Percentiles rank a stretch among this genome's conserved stretches.
phyloP scores from a whole-genome alignment of 2,797 vertebrate species.

The Amniataba percoides region DNA sequence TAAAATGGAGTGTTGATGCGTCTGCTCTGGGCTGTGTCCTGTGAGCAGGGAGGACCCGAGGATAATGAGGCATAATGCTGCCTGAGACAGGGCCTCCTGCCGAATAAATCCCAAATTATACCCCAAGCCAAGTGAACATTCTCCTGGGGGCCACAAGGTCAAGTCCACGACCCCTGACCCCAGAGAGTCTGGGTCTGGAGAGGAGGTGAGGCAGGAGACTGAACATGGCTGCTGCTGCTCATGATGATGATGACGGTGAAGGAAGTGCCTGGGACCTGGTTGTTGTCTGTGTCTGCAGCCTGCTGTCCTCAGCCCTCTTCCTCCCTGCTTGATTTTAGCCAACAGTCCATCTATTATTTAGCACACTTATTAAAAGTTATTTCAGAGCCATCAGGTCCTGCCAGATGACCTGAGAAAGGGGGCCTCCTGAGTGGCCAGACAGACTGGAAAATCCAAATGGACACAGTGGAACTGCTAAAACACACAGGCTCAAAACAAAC shows the following conservation, averaged over 20 bases:
- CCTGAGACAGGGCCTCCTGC: constrained; percentile 74
- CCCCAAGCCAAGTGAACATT: constrained; percentile 79
- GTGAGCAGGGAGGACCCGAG: constrained; percentile 59
- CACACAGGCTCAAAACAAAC: constrained; percentile 84
- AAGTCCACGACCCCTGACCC: constrained; percentile 88
- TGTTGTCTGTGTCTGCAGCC: constrained; percentile 76
- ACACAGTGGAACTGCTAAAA: constrained; percentile 84
- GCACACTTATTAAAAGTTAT: constrained; percentile 90
- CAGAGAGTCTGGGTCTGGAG: constrained; percentile 82
- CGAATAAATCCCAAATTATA: constrained; percentile 86
- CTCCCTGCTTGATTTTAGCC: constrained; percentile 84
- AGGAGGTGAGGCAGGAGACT: constrained; percentile 69
- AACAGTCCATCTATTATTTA: constrained; percentile 88
- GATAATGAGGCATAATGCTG: constrained; percentile 83
- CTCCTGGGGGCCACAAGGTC: constrained; percentile 85
- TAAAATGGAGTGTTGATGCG: constrained; percentile 73
- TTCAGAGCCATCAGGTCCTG: constrained; percentile 86
- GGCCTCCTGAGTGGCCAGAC: constrained; percentile 83
- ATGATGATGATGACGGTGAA: constrained; percentile 49
- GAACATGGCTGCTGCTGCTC: constrained; percentile 59
- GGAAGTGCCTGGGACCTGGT: constrained; percentile 71
- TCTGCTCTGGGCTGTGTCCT: constrained; percentile 54
- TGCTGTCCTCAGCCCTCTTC: constrained; percentile 76
- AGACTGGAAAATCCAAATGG: constrained; percentile 83
- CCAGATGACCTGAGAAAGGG: constrained; percentile 85